A percentile compares a stretch with the other conserved stretches of the same genome.
Evolutionary conservation across 1,140 invertebrate genomes (phyloP).

Genomic region (Euura lappo): DNA sequence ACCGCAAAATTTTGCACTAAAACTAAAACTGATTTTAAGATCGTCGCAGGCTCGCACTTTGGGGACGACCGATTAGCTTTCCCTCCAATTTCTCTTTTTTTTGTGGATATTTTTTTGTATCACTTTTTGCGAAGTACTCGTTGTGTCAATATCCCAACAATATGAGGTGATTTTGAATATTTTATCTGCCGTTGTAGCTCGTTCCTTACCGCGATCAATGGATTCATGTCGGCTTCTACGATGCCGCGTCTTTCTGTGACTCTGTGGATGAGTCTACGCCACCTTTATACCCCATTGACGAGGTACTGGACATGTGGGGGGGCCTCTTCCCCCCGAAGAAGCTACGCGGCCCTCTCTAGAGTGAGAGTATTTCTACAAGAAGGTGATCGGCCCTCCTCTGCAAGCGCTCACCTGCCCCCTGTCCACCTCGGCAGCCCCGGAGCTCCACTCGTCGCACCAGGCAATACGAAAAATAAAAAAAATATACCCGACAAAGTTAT

Average conservation of each 20-base stretch:
- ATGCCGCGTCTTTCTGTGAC: conserved; percentile 61
- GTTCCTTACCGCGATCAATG: conserved; percentile 59
- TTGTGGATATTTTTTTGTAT: not conserved
- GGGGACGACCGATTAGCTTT: not conserved
- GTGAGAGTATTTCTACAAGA: conserved; percentile 52
- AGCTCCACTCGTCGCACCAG: not conserved
- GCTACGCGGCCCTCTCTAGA: conserved; percentile 44
- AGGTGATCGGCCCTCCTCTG: conserved; percentile 8
- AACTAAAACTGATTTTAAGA: not conserved
- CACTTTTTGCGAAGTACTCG: not conserved
- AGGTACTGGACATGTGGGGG: conserved; percentile 33
- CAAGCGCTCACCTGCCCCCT: not conserved
- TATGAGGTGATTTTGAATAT: too few species aligned
- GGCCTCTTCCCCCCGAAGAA: conserved; percentile 43
- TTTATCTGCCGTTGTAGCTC: not conserved
- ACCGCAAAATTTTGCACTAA: not conserved
- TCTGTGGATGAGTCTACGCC: conserved; percentile 52
- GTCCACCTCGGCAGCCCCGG: not conserved
- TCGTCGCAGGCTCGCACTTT: not conserved
- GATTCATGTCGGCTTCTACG: conserved; percentile 60
- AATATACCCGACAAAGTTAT: too few species aligned
- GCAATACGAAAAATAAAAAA: too few species aligned
- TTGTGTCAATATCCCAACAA: not conserved
- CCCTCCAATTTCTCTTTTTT: not conserved
- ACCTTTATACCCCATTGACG: conserved; percentile 53